phyloP scores from a whole-genome alignment of 2,888 invertebrate species.

The Hyles lineata region DNA sequence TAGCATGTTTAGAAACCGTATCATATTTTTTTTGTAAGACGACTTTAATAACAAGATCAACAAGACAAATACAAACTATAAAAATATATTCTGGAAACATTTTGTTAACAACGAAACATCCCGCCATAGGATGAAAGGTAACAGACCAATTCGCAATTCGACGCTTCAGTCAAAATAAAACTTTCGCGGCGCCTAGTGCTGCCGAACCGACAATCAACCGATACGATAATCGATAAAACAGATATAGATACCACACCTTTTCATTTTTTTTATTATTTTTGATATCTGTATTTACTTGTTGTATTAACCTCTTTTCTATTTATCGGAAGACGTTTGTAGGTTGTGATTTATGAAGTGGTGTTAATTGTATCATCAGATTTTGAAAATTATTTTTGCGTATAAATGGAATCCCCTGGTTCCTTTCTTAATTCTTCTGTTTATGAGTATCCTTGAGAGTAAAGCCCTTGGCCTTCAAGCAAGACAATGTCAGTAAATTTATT shows the following conservation, averaged over 20 bases:
- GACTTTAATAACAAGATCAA: too few relatives aligned
- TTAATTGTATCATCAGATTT: too few relatives aligned
- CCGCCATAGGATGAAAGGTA: conserved; percentile 18
- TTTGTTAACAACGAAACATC: background rate
- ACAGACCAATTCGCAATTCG: conserved; percentile 28
- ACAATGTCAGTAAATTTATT: too few relatives aligned
- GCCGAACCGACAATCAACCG: background rate
- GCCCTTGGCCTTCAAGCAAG: too few relatives aligned
- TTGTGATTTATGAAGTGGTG: background rate
- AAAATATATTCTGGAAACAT: background rate
- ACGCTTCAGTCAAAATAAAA: conserved; percentile 40
- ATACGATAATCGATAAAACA: conserved; percentile 13
- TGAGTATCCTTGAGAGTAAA: too few relatives aligned
- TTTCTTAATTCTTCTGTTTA: too few relatives aligned
- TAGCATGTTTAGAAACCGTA: too few relatives aligned
- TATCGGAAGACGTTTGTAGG: background rate
- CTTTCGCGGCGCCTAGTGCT: conserved; percentile 39
- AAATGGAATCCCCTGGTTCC: too few relatives aligned
- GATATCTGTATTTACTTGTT: conserved; percentile 4
- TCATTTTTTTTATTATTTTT: background rate
- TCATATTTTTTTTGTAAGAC: too few relatives aligned
- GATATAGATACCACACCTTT: conserved; percentile 6
- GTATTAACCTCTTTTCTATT: conserved; percentile 8
- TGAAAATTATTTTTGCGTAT: too few relatives aligned
- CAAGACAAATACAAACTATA: too few relatives aligned